Evolutionary conservation across 2,797 vertebrate genomes (phyloP), one percentile per base, ranked within the genome.

Genomic region (Onychomys arenicola): DNA sequence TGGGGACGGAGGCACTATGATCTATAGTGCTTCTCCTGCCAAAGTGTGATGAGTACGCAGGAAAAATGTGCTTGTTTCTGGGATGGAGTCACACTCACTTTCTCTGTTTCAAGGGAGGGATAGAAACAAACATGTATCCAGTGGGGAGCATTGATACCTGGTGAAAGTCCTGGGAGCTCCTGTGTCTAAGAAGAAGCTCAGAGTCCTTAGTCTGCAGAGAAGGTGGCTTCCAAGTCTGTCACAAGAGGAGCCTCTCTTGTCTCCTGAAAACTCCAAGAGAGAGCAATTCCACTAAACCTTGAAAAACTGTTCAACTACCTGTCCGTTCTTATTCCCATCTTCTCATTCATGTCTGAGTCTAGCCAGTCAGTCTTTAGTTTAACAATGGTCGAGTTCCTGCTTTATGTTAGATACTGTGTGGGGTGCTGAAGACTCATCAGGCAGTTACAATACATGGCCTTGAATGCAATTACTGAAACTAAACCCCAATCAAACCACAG

Each of bases 31-130:
- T 0, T 91, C 57, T 94, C 14, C 55, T 0, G 57, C 96, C 94
- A 95, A 95, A 73, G 89, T 87, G 69, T 73, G 49, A 86, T 43
- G 86, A 87, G 11, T 46, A 73, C 8, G 37, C 63, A 75, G 86
- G 94, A 82, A 96, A 83, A 92, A 77, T 57, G 63, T 55, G 82
- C 52, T 71, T 1, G 34, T 61, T 93, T 89, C 80, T 93, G 92
- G 77, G 77, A 81, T 0, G 76, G 75, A 94, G 86, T 80, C 90
- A 92, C 46, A 9, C 49, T 77, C 34, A n/a, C 65, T 90, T 32
- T 37, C 59, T 93, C 67, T 77, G 57, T 32, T 61, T 94, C 69
- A 80, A 89, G 63, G 94, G 78, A 82, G 71, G 88, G 82, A 90
- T 32, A 65, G 93, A 80, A 89, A 86, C 61, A 83, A 75, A 63